phyloP scores from a whole-genome alignment of 2,113 vertebrate species.

The Eidolon helvum region DNA sequence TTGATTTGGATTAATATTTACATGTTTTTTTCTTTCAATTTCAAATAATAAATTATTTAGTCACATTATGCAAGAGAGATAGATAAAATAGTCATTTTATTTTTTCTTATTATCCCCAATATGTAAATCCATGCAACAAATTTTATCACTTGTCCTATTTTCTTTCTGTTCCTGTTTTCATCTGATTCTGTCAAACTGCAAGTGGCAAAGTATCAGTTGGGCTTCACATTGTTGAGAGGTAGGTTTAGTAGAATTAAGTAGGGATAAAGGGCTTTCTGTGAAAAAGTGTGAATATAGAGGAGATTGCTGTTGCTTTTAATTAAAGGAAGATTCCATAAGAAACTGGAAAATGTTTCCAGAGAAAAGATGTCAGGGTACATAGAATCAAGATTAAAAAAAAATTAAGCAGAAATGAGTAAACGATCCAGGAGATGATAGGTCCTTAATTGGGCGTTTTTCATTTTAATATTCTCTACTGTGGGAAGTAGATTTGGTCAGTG shows the following conservation, averaged over 20 bases:
- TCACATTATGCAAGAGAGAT: neutral
- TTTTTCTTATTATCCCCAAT: neutral
- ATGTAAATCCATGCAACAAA: neutral
- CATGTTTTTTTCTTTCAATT: neutral
- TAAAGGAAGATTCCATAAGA: neutral
- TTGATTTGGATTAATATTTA: neutral
- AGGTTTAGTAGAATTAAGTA: neutral
- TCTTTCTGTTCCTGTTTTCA: neutral
- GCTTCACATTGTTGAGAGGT: neutral
- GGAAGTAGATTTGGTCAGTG: neutral
- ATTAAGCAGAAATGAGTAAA: neutral
- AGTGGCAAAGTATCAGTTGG: neutral
- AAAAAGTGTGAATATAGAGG: neutral
- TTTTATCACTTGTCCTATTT: neutral
- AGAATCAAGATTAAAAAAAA: neutral
- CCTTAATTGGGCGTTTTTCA: neutral
- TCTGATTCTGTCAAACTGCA: neutral
- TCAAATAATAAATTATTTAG: neutral
- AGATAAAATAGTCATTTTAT: neutral
- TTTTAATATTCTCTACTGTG: neutral
- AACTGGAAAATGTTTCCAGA: neutral
- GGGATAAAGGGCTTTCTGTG: neutral
- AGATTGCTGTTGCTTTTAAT: neutral
- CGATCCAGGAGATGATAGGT: neutral
- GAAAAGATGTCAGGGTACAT: neutral